These are phyloP conservation scores for Helicoverpa assulta DNA, from an alignment of 2,888 invertebrate genomes.

Conservation along the genomic window DNA sequence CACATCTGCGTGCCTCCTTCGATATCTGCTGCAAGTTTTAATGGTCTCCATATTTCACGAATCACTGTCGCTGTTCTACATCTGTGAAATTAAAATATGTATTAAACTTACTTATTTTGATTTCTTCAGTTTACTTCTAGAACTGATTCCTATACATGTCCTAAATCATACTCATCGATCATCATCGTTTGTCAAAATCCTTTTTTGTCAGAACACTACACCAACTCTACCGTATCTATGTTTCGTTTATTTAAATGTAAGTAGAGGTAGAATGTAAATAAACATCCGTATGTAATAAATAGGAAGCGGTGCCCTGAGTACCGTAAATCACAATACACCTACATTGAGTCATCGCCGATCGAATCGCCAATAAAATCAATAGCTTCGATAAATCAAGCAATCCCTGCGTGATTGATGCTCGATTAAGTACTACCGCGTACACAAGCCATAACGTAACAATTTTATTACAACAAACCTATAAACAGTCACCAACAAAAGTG, in stretches of 20 bases:
- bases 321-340: slow-evolving; percentile 33
- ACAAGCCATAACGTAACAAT: slow-evolving; percentile 25
- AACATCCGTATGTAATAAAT: slow-evolving; percentile 33
- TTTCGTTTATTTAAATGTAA: background rate
- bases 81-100: slow-evolving; percentile 55
- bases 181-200: background rate
- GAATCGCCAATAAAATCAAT: slow-evolving; percentile 58
- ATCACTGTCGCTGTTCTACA: slow-evolving; percentile 30
- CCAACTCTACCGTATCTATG: background rate
- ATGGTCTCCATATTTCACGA: slow-evolving; percentile 56
- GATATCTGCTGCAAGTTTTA: slow-evolving; percentile 55
- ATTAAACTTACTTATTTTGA: background rate
- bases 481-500: slow-evolving; percentile 30
- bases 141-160: background rate
- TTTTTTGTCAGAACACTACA: too few relatives aligned
- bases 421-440: slow-evolving; percentile 42
- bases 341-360: slow-evolving; percentile 57
- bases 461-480: slow-evolving; percentile 11
- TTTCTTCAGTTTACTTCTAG: background rate
- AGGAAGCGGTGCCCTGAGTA: slow-evolving; percentile 9
- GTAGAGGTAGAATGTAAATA: slow-evolving; percentile 7
- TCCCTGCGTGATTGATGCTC: slow-evolving; percentile 57
- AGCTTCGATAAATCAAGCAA: slow-evolving; percentile 59
- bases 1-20: slow-evolving; percentile 58
- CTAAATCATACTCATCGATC: too few relatives aligned